Percentiles rank a stretch among this genome's conserved stretches.
Evolutionary conservation across 2,888 invertebrate species (phyloP).

Genomic region (Drosophila imparisetae): DNA sequence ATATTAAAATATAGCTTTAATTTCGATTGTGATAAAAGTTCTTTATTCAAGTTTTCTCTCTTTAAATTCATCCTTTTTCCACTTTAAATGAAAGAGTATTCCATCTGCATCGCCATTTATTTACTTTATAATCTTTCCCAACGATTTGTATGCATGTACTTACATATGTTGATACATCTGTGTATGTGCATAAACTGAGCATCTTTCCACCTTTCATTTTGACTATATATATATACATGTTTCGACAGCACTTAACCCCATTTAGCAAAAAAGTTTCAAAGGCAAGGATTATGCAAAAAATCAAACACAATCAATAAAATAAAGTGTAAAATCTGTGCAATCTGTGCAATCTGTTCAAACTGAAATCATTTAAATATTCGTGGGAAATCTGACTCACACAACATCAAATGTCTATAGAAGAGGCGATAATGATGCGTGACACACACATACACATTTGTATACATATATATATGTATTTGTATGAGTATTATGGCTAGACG

Average conservation of each 20-base stretch:
- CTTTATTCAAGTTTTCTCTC: neutral
- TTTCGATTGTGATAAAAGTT: neutral
- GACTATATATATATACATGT: neutral
- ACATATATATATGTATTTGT: neutral
- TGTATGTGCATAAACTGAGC: slow-evolving; percentile 2
- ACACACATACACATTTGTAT: neutral
- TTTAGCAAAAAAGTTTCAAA: slow-evolving; percentile 31
- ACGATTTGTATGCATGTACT: neutral
- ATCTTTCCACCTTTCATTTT: slow-evolving; percentile 41
- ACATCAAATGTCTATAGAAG: slow-evolving; percentile 48
- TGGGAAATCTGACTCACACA: slow-evolving; percentile 40
- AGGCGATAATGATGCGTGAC: slow-evolving; percentile 66
- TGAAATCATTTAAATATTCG: slow-evolving; percentile 9
- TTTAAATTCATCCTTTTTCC: neutral
- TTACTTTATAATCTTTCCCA: neutral
- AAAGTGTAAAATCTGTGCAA: neutral
- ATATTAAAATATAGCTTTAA: neutral
- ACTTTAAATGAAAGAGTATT: neutral
- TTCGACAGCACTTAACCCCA: neutral
- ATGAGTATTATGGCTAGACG: slow-evolving; percentile 47
- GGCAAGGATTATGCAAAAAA: slow-evolving; percentile 56
- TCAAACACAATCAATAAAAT: slow-evolving; percentile 53
- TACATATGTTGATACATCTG: neutral
- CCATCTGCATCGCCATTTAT: no score
- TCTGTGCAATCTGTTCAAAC: neutral